A percentile compares a stretch with the other conserved stretches of the same genome.
phyloP scores from a whole-genome alignment of 2,797 vertebrate species.

The Myiotriccus ornatus region DNA sequence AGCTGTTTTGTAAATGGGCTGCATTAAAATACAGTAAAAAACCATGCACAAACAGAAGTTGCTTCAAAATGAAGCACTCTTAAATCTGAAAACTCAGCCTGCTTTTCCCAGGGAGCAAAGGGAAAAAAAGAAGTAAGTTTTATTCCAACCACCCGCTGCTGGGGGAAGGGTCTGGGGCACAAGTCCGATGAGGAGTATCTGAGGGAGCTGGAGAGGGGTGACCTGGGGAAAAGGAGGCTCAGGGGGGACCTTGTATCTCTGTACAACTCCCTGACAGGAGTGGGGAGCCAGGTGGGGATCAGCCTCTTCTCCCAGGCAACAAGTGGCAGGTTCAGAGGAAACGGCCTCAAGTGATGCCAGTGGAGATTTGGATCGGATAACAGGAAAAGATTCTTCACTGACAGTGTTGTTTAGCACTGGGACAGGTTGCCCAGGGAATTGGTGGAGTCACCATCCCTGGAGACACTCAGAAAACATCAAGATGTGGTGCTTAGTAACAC shows the following conservation, averaged over 20 bases:
- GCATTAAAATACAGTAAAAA: constrained; percentile 20
- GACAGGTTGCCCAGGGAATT: neutral
- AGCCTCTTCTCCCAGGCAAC: neutral
- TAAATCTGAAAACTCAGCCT: neutral
- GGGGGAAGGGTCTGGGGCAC: neutral
- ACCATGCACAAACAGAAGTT: neutral
- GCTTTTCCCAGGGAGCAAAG: neutral
- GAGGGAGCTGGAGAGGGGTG: neutral
- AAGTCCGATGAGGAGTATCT: neutral
- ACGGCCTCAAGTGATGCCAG: neutral
- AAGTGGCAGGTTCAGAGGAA: neutral
- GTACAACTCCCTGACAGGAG: neutral
- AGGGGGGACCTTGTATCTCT: neutral
- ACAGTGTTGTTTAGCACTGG: neutral
- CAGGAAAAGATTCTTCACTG: neutral
- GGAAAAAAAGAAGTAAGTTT: neutral
- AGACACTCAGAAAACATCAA: neutral
- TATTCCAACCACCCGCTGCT: neutral
- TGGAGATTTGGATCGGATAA: neutral
- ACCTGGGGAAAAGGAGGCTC: neutral
- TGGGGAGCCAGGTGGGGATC: no score
- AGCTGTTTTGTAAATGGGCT: constrained; percentile 42
- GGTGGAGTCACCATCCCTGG: neutral
- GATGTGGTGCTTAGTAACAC: neutral
- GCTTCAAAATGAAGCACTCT: neutral